phyloP scores from a whole-genome alignment of 2,113 vertebrate species.

The Candoia aspera region DNA sequence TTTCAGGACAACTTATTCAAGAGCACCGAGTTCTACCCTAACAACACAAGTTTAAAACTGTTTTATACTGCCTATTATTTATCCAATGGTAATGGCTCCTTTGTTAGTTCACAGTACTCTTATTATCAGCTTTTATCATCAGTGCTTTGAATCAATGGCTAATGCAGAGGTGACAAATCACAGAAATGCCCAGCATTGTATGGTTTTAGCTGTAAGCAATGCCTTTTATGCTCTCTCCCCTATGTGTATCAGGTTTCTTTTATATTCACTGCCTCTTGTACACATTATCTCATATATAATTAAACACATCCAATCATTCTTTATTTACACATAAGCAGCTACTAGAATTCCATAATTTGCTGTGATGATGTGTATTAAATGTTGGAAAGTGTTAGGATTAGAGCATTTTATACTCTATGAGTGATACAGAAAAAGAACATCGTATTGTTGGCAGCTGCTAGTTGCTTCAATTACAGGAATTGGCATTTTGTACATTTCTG shows the following conservation, averaged over 20 bases:
- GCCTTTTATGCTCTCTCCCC: slow-evolving; percentile 48
- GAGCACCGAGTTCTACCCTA: slow-evolving; percentile 15
- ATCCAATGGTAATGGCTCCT: slow-evolving; percentile 46
- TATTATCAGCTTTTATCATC: slow-evolving; percentile 68
- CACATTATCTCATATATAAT: slow-evolving; percentile 53
- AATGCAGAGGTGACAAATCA: slow-evolving; percentile 64
- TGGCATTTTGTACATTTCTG: not conserved
- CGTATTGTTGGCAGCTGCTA: not conserved
- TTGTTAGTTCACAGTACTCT: slow-evolving; percentile 41
- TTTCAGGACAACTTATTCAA: slow-evolving; percentile 19
- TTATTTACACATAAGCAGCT: slow-evolving; percentile 51
- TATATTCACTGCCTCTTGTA: slow-evolving; percentile 35
- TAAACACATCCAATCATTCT: slow-evolving; percentile 48
- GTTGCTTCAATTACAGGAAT: not conserved
- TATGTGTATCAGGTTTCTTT: slow-evolving; percentile 32
- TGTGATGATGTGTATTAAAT: slow-evolving; percentile 23
- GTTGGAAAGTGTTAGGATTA: slow-evolving; percentile 9
- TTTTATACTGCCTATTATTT: slow-evolving; percentile 61
- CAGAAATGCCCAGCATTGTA: slow-evolving; percentile 50
- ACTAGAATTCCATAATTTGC: slow-evolving; percentile 39
- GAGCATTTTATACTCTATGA: not conserved
- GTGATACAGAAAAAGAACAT: not conserved
- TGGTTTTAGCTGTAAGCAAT: slow-evolving; percentile 53
- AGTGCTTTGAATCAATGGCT: slow-evolving; percentile 56
- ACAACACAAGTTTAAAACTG: slow-evolving; percentile 49